Base-by-base conservation (phyloP, 2,888 invertebrate species). In the Cryptocheilus praepositus region DNA sequence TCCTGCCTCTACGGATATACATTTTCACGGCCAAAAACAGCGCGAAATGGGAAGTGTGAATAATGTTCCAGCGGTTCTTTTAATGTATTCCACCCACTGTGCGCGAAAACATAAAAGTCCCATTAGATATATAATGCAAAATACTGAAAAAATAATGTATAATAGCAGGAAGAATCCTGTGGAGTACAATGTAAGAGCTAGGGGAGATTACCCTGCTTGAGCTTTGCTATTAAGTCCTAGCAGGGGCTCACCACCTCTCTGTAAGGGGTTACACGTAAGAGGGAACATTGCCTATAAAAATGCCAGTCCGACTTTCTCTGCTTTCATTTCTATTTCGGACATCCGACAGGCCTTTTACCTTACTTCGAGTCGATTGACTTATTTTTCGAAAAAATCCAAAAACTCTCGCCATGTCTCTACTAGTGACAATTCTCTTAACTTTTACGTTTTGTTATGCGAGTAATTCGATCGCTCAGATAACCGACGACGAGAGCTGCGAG, bases 401-500 rank as follows among this genome's bases (percentile, higher is more conserved):
- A 49, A 15, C 44, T 58, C 25, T 62, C 16, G 64, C 64, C 45
- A 36, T 36, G 36, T 11, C 36, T 11, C 8, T 36, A 11, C 49
- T 70, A 28, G 60, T 76, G 8, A 21, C 69, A n/a, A 46, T 63
- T 44, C 53, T 67, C 51, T 25, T 49, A 45, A 56, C 74, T 15
- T 57, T 36, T 11, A 36, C 36, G 11, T 36, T 65, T 22, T 67
- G 64, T 55, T 58, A 61, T 21, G 69, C 64, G 51, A 52, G 56
- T 36, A 36, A 36, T 25, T 64, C 70, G 36, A 67, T 73, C 52
- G 77, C 79, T 54, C 79, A 83, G 71, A 64, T 87, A 64, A 70
- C 86, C 60, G 86, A 88, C 1, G 95, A 95, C 81, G 95, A 95
- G 89, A 93, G 92, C 76, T 97, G 96, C 87, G 96, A 96, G 89